Evolutionary conservation across 2,888 invertebrate species (phyloP).

Genomic region (Augochlorella aurata): DNA sequence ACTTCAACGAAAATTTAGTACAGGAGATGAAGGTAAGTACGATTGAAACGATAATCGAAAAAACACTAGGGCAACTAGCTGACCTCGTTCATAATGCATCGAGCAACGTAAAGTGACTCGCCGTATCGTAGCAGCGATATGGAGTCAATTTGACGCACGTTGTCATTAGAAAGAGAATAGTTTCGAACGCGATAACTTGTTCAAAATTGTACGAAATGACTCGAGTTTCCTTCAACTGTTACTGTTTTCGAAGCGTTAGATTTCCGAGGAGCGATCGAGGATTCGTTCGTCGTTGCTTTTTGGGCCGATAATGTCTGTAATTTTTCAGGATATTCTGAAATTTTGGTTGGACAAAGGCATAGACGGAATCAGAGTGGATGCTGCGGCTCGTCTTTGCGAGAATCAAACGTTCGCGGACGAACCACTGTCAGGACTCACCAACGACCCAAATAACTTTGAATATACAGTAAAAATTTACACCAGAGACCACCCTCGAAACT

Average conservation of each 20-base stretch:
- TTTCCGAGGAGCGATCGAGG: no score
- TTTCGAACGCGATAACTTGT: no score
- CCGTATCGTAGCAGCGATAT: no score
- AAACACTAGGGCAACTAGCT: no score
- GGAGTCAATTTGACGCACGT: no score
- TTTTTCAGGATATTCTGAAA: constrained; percentile 85
- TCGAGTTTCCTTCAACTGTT: no score
- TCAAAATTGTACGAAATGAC: no score
- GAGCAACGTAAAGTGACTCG: no score
- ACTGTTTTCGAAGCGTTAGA: no score
- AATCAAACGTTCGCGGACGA: constrained; percentile 84
- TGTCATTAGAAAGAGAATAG: no score
- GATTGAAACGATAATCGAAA: not conserved
- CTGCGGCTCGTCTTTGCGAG: constrained; percentile 87
- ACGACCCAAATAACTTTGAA: constrained; percentile 79
- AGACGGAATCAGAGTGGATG: constrained; percentile 93
- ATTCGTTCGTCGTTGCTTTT: no score
- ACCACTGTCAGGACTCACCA: constrained; percentile 82
- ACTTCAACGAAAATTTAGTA: constrained; percentile 77
- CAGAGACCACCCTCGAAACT: constrained; percentile 84
- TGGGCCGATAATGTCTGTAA: rapidly evolving
- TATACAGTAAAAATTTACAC: constrained; percentile 86
- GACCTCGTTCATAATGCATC: no score
- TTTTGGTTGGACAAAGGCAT: constrained; percentile 94
- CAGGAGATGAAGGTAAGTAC: constrained; percentile 77